Conservation (phyloP, 2,888 invertebrate genomes). For the Aplocera efformata region DNA sequence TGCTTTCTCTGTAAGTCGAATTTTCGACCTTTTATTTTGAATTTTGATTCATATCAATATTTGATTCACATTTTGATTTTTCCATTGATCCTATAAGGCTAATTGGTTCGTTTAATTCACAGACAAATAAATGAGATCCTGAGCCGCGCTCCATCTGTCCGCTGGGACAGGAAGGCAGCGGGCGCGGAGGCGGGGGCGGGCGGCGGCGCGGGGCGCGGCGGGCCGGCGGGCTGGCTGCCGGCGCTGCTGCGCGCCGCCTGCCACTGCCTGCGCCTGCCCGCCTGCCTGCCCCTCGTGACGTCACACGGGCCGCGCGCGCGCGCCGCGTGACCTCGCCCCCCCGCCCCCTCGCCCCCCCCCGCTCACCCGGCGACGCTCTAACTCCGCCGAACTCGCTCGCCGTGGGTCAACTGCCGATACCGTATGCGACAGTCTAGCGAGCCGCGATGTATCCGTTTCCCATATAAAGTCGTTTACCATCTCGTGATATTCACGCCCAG, state of each 20-base stretch:
- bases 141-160: slow-evolving; percentile 23
- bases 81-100: too few species aligned
- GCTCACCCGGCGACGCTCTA: slow-evolving; percentile 9
- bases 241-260: slow-evolving; percentile 40
- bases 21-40: too few species aligned
- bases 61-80: too few species aligned
- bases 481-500: too few species aligned
- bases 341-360: slow-evolving; percentile 14
- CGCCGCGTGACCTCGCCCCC: slow-evolving; percentile 3
- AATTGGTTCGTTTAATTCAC: not conserved
- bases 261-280: slow-evolving; percentile 28
- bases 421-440: too few species aligned
- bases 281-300: slow-evolving; percentile 8
- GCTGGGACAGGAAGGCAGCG: slow-evolving; percentile 45
- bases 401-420: too few species aligned
- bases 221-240: slow-evolving; percentile 31
- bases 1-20: too few species aligned
- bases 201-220: slow-evolving; percentile 81
- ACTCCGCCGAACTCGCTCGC: too few species aligned
- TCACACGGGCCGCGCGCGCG: slow-evolving; percentile 6
- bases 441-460: too few species aligned
- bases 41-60: too few species aligned
- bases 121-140: slow-evolving; percentile 28
- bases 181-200: slow-evolving; percentile 54
- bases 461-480: too few species aligned